Evolutionary conservation across 2,888 invertebrate genomes (phyloP), one percentile per base, ranked within the genome.

Genomic region (Xylocampa areola): DNA sequence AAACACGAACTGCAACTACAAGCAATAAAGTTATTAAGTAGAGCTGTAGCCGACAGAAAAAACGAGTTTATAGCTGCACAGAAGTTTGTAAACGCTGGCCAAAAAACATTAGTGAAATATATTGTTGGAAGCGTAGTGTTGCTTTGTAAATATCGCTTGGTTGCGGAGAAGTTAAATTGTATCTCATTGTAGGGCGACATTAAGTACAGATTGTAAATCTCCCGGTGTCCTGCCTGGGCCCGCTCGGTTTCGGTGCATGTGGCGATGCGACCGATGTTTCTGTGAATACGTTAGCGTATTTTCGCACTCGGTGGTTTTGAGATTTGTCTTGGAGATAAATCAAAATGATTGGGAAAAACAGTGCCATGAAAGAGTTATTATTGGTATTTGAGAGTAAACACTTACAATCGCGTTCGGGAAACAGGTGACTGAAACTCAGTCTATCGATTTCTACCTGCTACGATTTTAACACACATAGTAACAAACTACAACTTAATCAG

Each of bases 181-280:
- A 87, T 89, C 88, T 89, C 90, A 89, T 90, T 90, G 90, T 90
- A 85, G 82, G 81, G 68, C 84, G 85, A 87, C 88, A 86, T 88
- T 91, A 89, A 90, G 86, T 87, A 86, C 88, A 80, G 85, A 89
- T 87, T 88, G 86, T 91, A 91, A 90, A 90, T 91, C 87, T 90
- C 81, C 71, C 73, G 77, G 79, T 82, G 85, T 83, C 79, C 82
- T 70, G 77, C 68, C 82, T 70, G 77, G 67, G 66, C 77, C 59
- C 72, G 73, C 60, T 68, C 51, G 66, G 73, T 76, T 81, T 76
- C 72, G 67, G 40, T 71, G 67, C 74, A 73, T 76, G 71, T 66
- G 67, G 59, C 51, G 72, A 73, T 75, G 73, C 53, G 67, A 40
- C 55, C 72, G 62, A 70, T 69, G 69, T 73, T 66, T 80, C 74